These are phyloP conservation scores for Pseudochromis fuscus DNA, from an alignment of 2,797 vertebrate genomes.

Conservation along the genomic window DNA sequence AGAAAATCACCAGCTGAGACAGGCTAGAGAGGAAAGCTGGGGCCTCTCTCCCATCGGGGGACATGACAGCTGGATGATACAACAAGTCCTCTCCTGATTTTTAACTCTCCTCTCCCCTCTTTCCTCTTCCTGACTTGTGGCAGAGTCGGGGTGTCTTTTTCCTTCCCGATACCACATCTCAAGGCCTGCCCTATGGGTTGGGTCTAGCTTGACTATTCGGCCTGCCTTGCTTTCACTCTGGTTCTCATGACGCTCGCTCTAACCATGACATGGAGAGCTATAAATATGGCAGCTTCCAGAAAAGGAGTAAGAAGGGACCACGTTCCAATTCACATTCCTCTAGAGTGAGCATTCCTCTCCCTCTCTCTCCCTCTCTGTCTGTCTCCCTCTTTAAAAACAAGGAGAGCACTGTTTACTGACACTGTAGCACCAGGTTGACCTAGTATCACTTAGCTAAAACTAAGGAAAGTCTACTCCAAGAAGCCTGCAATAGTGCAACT, in stretches of 20 bases:
- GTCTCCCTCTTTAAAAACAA: slow-evolving; percentile 65
- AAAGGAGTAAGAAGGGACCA: slow-evolving; percentile 71
- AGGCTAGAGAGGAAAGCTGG: slow-evolving; percentile 40
- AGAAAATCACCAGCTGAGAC: slow-evolving; percentile 60
- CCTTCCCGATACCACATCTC: slow-evolving; percentile 41
- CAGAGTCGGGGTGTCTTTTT: slow-evolving; percentile 51
- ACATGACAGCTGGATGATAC: slow-evolving; percentile 50
- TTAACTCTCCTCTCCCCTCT: slow-evolving; percentile 27
- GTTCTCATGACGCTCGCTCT: slow-evolving; percentile 51
- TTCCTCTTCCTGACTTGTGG: slow-evolving; percentile 60
- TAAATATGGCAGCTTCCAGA: slow-evolving; percentile 80
- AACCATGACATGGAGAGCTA: slow-evolving; percentile 76
- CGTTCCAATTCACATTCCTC: slow-evolving; percentile 71
- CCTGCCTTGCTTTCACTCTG: slow-evolving; percentile 47
- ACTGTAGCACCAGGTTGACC: slow-evolving; percentile 9
- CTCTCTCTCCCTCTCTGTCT: slow-evolving; percentile 27
- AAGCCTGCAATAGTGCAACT: slow-evolving; percentile 3
- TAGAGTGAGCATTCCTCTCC: slow-evolving; percentile 66
- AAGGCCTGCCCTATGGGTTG: slow-evolving; percentile 57
- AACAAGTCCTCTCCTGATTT: slow-evolving; percentile 18
- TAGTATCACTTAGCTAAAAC: not conserved
- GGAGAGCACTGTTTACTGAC: slow-evolving; percentile 51
- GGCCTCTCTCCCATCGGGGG: slow-evolving; percentile 55
- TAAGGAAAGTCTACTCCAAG: slow-evolving; percentile 18
- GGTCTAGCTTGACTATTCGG: slow-evolving; percentile 52